phyloP scores from a whole-genome alignment of 2,113 vertebrate genomes.

The Takifugu flavidus region DNA sequence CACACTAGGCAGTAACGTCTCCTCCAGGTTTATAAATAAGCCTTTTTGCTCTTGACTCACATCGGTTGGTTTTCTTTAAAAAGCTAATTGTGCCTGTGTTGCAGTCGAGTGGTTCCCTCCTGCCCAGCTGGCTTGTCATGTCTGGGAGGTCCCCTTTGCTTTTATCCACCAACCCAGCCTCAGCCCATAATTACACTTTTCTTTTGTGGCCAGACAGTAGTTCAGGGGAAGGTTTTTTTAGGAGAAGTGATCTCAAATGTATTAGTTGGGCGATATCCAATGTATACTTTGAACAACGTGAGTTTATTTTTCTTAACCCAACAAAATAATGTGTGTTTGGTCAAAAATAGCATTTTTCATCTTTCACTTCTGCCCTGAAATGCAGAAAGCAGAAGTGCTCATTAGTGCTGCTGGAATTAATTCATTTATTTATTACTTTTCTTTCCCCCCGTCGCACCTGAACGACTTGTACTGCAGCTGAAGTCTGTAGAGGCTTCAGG shows the following conservation, averaged over 20 bases:
- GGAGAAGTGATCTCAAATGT: constrained; percentile 30
- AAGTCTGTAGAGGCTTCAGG: no score
- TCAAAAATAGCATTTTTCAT: constrained; percentile 3
- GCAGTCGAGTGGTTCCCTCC: constrained; percentile 47
- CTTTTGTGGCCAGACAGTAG: constrained; percentile 51
- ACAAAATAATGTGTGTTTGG: no score
- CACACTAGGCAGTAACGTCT: constrained; percentile 43
- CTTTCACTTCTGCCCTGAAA: constrained; percentile 74
- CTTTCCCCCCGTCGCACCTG: neutral
- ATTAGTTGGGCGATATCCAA: constrained; percentile 27
- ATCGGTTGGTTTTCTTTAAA: constrained; percentile 48
- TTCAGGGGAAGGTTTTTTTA: constrained; percentile 35
- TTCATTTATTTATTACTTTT: constrained; percentile 1
- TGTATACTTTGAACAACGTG: no score
- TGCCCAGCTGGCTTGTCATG: constrained; percentile 61
- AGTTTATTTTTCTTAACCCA: no score
- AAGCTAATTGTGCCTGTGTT: constrained; percentile 45
- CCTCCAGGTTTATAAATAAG: constrained; percentile 58
- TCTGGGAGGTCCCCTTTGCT: constrained; percentile 62
- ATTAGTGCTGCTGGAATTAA: constrained; percentile 15
- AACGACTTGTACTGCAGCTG: neutral
- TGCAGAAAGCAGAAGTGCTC: constrained; percentile 60
- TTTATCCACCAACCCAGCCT: constrained; percentile 40
- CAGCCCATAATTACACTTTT: constrained; percentile 69
- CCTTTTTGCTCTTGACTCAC: constrained; percentile 52